Base-by-base conservation (phyloP, 1,140 invertebrate species). In the Metopolophium dirhodum region DNA sequence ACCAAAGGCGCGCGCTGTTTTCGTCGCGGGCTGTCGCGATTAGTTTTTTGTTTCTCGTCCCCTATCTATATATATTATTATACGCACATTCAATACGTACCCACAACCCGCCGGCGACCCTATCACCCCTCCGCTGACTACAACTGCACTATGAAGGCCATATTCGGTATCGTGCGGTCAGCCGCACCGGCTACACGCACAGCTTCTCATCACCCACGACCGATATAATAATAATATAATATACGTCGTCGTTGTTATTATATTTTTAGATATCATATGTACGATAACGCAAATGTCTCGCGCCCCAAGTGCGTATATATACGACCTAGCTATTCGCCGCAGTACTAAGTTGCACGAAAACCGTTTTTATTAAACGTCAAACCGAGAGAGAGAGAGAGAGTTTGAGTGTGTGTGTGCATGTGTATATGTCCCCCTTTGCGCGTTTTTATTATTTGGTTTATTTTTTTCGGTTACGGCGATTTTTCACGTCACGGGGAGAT, bases 241-340 rank as follows among this genome's bases (percentile, higher is more conserved):
- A n/a, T 45, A n/a, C 49, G 23, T 88, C 41, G 26, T 51, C 30
- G 30, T 54, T 2, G 30, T 49, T 88, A 89, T 89, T 89, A 54
- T 89, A 57, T 57, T 89, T 89, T 57, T 57, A 89, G 88, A 89
- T 57, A 89, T 89, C 61, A 23, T 54, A 54, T 23, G 14, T 77
- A 77, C 61, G 88, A 89, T 89, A 89, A 89, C 88, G 51, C 88
- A 89, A 89, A 89, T 89, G 51, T 89, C n/a, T n/a, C 20, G 1
- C 86, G n/a, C 49, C 49, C n/a, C 37, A 89, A 89, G 37, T 3
- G 49, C 9, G 37, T 49, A 87, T 41, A 49, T 87, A 45, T n/a
- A 30, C 41, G 41, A 47, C 30, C 41, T 41, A 41, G 41, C 41
- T 41, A 41, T 41, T 41, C 4, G 41, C 2, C 41, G n/a, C 30